These are phyloP conservation scores for Diplazon laetatorius DNA, from an alignment of 2,888 invertebrate species.

Conservation along the genomic window DNA sequence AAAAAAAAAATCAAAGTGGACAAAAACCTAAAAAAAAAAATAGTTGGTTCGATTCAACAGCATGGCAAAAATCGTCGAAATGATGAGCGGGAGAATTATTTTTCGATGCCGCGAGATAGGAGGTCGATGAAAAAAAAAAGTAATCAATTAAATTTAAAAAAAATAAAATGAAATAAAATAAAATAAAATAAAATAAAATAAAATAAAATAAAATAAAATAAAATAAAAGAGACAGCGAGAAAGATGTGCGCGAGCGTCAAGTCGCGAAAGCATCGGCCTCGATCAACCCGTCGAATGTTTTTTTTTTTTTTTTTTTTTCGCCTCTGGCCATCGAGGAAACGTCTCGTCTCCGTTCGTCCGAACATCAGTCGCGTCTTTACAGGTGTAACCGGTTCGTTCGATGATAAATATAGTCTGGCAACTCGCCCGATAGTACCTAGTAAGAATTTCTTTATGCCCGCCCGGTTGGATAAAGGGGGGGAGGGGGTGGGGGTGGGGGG, in stretches of 20 bases:
- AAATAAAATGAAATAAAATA: conserved; percentile 34
- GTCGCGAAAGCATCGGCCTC: conserved; percentile 48
- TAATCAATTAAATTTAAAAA: too few relatives aligned
- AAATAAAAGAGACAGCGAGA: background rate
- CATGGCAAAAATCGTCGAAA: too few relatives aligned
- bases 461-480: conserved; percentile 35
- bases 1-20: too few relatives aligned
- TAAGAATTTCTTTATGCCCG: conserved; percentile 73
- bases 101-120: too few relatives aligned
- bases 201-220: background rate
- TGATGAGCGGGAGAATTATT: too few relatives aligned
- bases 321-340: conserved; percentile 60
- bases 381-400: conserved; percentile 78
- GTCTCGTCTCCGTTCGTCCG: conserved; percentile 56
- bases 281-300: conserved; percentile 47
- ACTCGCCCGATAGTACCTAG: conserved; percentile 74
- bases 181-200: background rate
- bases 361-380: conserved; percentile 69
- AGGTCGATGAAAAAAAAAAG: too few relatives aligned
- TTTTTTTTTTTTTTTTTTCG: too few relatives aligned
- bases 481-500: too few relatives aligned
- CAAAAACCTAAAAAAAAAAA: too few relatives aligned
- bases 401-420: conserved; percentile 80
- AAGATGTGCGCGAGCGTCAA: conserved; percentile 4
- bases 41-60: too few relatives aligned